Percentiles rank a stretch among this genome's conserved stretches.
Evolutionary conservation across 2,113 vertebrate genomes (phyloP).

Genomic region (Mellivora capensis): DNA sequence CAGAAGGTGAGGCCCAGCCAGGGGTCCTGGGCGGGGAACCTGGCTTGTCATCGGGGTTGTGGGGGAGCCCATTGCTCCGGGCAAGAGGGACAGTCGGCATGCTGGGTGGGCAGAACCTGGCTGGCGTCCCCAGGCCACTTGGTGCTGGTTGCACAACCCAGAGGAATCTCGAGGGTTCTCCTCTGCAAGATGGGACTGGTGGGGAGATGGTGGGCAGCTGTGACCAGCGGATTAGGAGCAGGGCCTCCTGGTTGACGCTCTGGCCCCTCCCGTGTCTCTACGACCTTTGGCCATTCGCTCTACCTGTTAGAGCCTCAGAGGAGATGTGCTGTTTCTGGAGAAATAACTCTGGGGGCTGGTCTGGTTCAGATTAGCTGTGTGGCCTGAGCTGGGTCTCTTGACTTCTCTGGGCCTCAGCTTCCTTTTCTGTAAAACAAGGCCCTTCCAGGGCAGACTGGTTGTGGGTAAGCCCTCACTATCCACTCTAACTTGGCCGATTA

Average conservation of each 20-base stretch:
- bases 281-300: not conserved
- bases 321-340: not conserved
- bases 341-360: not conserved
- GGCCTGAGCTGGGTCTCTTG: not conserved
- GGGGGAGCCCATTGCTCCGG: fast-evolving
- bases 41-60: fast-evolving
- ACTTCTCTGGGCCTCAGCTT: not conserved
- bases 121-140: fast-evolving
- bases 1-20: not conserved
- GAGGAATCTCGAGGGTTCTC: not conserved
- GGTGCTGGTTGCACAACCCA: fast-evolving
- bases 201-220: not conserved
- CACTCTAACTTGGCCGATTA: not conserved
- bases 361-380: not conserved
- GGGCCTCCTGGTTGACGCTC: not conserved
- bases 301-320: not conserved
- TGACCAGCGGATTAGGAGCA: fast-evolving
- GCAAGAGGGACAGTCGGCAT: not conserved
- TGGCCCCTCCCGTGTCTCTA: fast-evolving
- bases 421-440: not conserved
- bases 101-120: not conserved
- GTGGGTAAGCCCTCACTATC: not conserved
- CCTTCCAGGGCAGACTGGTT: not conserved
- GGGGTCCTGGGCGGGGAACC: not conserved
- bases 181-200: fast-evolving